Evolutionary conservation across 2,888 invertebrate species (phyloP), one percentile per base, ranked within the genome.

Genomic region (Agriopis aurantiaria): DNA sequence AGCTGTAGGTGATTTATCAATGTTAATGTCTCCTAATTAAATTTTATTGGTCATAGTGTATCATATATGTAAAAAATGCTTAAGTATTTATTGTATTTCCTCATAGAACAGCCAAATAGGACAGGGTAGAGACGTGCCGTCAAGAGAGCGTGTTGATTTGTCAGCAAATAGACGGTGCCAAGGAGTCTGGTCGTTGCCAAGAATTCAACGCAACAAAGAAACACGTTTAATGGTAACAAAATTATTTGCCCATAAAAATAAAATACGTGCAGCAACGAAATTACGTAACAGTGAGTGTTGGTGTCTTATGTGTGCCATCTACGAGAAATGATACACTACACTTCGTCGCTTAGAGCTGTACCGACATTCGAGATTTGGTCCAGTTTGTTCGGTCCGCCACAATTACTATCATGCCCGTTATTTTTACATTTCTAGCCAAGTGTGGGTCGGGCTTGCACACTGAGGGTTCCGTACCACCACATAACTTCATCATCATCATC

Each of bases 11-110:
- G 81, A 89, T 89, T 88, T 85, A 86, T 91, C 90, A 89, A 85
- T 82, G 84, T 85, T 88, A 89, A 88, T 87, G 85, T 84, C 85
- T 80, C 75, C 80, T 88, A 88, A 90, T 91, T 88, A 89, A 90
- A 89, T 89, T 90, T 91, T 88, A 88, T 87, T 83, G 84, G 83
- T 80, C 82, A 81, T 83, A 83, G 78, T 14, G 17, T 23, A 23
- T 23, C 17, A 23, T 33, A 40, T 2, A 12, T 23, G 0, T 23
- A 55, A 55, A 55, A 53, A 55, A 40, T 72, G 73, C 76, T 79
- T 78, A 71, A 72, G 71, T 76, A 46, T 78, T 80, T 84, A 85
- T 78, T 72, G 69, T 72, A 77, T 78, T 78, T 78, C 48, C 40
- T 51, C 12, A 55, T 10, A 14, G 51, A 41, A 14, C 46, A 46